Base-by-base conservation (phyloP, 2,888 invertebrate species). In the Spisula subtruncata region DNA sequence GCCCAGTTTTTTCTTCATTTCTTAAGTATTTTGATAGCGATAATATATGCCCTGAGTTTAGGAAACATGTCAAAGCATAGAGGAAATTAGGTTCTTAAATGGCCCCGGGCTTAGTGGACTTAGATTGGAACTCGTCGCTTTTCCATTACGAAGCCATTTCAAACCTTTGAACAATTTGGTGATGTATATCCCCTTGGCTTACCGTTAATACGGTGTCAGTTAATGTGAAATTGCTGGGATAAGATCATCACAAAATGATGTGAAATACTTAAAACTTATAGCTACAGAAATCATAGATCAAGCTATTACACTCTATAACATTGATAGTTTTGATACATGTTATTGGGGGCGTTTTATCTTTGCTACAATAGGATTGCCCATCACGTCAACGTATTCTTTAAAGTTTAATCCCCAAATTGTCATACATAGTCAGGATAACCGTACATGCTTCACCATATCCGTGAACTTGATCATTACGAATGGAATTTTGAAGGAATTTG, bases 21-120 rank as follows among this genome's bases (percentile, higher is more conserved):
- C 25, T 32, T 20, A 83, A 81, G 54, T 56, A 91, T 91, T 84
- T 87, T 87, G 85, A 89, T 87, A 82, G 90, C 16, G 18, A n/a
- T 18, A 86, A 80, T 89, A 29, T 75, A 79, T 66, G 83, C 29
- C 56, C 80, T 25, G 48, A 84, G 89, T 89, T 86, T 83, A 66
- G 20, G 60, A 54, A 86, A 89, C 86, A 66, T 83, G 89, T 86
- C 89, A 86, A 82, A 80, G 79, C 87, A 83, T 25, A 41, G 84
- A 60, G 25, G 29, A 66, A 20, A 66, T 60, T 29, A 35, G 71
- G 35, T 71, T 41, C 29, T 41, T 87, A 87, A 83, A 79, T 32
- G 79, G 48, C 79, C 79, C 25, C 18, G 54, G 51, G 32, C 71
- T 84, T 75, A 75, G 35, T 1, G 16, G 18, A 25, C 75, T 75